These are phyloP conservation scores for Bufo bufo DNA, from an alignment of 2,113 vertebrate species.

Conservation along the genomic window DNA sequence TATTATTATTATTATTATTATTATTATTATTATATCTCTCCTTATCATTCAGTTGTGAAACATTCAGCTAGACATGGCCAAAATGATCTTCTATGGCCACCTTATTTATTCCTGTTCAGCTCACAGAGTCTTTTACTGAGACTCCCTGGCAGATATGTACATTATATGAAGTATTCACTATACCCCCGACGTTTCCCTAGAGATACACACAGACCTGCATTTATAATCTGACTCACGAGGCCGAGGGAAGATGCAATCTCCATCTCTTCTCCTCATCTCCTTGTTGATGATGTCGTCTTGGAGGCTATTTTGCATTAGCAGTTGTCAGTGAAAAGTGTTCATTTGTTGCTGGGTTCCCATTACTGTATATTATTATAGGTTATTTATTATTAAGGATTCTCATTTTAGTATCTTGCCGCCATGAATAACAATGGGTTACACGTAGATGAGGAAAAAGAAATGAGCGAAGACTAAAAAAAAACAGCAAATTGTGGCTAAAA, in stretches of 20 bases:
- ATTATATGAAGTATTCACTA: too few relatives aligned
- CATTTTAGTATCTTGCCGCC: neutral
- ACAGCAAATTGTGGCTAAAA: neutral
- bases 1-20: too few relatives aligned
- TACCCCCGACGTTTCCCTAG: neutral
- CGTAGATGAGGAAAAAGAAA: neutral
- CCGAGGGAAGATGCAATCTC: neutral
- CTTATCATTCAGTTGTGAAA: too few relatives aligned
- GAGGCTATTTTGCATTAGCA: neutral
- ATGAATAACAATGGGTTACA: neutral
- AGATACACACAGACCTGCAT: neutral
- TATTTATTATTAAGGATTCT: constrained; percentile 2
- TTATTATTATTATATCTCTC: too few relatives aligned
- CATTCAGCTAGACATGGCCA: too few relatives aligned
- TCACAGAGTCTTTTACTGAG: too few relatives aligned
- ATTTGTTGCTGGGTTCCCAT: neutral
- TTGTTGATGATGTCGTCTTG: constrained; percentile 13
- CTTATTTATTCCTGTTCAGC: too few relatives aligned
- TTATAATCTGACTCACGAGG: neutral
- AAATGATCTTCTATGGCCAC: too few relatives aligned
- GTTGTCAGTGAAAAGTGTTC: neutral
- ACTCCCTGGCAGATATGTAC: too few relatives aligned
- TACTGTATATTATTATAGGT: neutral
- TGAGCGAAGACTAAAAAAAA: neutral
- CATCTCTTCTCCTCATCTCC: neutral